phyloP scores from a whole-genome alignment of 2,113 vertebrate genomes.

The Microcebus lehilahytsara region DNA sequence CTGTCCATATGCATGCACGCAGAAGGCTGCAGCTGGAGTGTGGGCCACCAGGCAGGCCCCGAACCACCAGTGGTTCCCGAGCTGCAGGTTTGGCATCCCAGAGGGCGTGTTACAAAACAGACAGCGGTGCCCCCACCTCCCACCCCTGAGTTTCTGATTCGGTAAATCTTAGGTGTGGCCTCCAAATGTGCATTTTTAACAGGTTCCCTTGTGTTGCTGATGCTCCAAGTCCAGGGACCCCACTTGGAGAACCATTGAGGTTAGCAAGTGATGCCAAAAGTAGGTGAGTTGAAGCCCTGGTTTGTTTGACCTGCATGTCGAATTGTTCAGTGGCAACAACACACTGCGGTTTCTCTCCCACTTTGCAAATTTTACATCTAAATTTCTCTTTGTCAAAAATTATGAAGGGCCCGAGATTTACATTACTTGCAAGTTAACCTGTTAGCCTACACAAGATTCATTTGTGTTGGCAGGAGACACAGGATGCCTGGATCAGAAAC shows the following conservation, averaged over 20 bases:
- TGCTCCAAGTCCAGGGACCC: not conserved
- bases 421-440: not conserved
- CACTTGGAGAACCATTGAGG: not conserved
- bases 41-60: not conserved
- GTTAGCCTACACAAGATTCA: not conserved
- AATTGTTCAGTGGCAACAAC: not conserved
- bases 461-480: not conserved
- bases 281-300: not conserved
- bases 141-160: not conserved
- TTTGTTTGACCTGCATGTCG: rapidly evolving
- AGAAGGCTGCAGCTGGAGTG: not conserved
- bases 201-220: not conserved
- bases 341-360: not conserved
- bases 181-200: not conserved
- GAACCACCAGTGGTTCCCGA: not conserved
- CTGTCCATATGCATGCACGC: rapidly evolving
- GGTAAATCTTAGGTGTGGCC: not conserved
- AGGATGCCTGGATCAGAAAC: not conserved
- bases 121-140: not conserved
- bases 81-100: not conserved
- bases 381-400: not conserved
- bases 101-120: not conserved
- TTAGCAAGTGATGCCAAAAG: not conserved
- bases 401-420: not conserved
- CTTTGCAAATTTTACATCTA: not conserved